Percentiles rank a stretch among this genome's conserved stretches.
phyloP scores from a whole-genome alignment of 2,797 vertebrate species.

The Pseudomugil tenellus region DNA sequence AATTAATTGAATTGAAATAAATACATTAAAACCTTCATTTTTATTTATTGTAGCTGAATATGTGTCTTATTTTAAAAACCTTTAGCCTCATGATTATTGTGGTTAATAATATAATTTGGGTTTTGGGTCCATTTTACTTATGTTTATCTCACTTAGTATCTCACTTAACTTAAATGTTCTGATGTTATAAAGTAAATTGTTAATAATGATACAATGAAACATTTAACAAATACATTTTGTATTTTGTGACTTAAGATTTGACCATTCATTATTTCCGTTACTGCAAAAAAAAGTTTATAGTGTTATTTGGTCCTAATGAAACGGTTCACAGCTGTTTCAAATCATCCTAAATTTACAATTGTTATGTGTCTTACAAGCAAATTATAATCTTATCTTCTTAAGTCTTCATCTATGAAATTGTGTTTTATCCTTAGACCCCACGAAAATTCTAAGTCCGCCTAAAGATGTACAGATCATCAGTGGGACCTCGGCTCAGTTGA shows the following conservation, averaged over 20 bases:
- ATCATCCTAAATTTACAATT: conserved; percentile 2
- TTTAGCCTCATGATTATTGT: background rate
- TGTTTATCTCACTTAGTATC: background rate
- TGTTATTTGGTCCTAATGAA: conserved; percentile 5
- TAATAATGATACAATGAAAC: conserved; percentile 15
- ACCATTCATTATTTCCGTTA: conserved; percentile 10
- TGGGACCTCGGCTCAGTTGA: conserved; percentile 82
- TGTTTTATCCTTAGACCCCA: conserved; percentile 83
- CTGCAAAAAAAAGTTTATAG: background rate
- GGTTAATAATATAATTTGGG: background rate
- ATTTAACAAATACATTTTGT: conserved; percentile 6
- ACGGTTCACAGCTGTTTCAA: conserved; percentile 11
- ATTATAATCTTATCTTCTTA: background rate
- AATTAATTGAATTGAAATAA: background rate
- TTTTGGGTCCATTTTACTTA: background rate
- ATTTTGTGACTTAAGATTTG: conserved; percentile 2
- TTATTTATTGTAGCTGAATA: background rate
- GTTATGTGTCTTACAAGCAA: background rate
- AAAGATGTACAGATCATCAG: conserved; percentile 80
- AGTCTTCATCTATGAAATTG: background rate
- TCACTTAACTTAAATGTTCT: background rate
- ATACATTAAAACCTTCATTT: background rate
- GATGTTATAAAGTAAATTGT: conserved; percentile 4
- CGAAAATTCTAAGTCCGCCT: conserved; percentile 83
- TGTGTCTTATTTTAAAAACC: no score